Percentiles rank a stretch among this genome's conserved stretches.
Evolutionary conservation across 2,797 vertebrate genomes (phyloP).

Genomic region (Odontamblyopus rebecca): DNA sequence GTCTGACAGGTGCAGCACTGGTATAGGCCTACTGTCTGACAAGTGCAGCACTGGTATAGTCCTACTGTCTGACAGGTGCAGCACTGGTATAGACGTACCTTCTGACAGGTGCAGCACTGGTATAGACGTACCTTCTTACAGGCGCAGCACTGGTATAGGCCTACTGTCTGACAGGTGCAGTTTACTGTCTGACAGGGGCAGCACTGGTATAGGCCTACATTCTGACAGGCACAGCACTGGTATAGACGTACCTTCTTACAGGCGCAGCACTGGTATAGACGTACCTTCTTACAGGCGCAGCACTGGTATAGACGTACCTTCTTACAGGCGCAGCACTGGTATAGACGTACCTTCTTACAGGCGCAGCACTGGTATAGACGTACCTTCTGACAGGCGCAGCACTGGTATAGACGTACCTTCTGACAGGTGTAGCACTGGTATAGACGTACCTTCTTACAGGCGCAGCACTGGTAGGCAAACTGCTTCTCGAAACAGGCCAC

Average conservation of each 20-base stretch:
- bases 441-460: constrained; percentile 91
- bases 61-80: constrained; percentile 87
- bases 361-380: not conserved
- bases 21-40: constrained; percentile 30
- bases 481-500: constrained; percentile 93
- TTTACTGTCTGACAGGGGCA: not conserved
- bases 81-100: constrained; percentile 79
- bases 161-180: not conserved
- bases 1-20: not conserved
- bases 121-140: not conserved
- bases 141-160: not conserved
- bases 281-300: not conserved
- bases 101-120: not conserved
- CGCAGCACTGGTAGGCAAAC: constrained; percentile 90
- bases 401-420: constrained; percentile 30
- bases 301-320: not conserved
- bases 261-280: not conserved
- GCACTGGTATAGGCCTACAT: not conserved
- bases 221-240: not conserved
- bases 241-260: not conserved
- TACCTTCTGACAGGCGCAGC: not conserved
- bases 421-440: not conserved
- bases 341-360: not conserved
- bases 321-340: not conserved
- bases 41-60: not conserved